A percentile compares a stretch with the other conserved stretches of the same genome.
Conservation (phyloP, 2,113 vertebrate genomes). For the Mionectes macconnelli region DNA sequence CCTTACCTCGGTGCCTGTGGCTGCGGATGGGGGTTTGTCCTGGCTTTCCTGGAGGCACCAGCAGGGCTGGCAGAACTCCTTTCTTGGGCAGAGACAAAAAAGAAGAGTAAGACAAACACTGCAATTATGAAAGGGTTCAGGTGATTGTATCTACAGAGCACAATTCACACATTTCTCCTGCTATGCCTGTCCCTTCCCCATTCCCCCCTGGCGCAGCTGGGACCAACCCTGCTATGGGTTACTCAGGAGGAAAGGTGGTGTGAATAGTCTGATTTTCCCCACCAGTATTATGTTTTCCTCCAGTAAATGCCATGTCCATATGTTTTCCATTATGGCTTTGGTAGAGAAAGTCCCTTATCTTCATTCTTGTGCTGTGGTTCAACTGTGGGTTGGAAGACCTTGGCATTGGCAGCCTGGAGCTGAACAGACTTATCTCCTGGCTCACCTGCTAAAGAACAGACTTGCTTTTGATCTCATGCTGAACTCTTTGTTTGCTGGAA, state of each 20-base stretch:
- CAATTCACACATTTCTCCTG: not conserved
- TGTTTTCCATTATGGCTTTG: not conserved
- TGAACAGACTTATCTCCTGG: not conserved
- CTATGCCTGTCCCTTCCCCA: not conserved
- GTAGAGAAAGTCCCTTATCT: not conserved
- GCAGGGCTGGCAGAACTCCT: not conserved
- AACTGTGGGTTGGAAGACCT: not conserved
- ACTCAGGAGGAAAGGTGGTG: not conserved
- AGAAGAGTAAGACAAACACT: not conserved
- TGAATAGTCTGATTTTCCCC: not conserved
- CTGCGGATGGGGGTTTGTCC: not conserved
- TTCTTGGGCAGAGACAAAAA: not conserved
- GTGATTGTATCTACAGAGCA: not conserved
- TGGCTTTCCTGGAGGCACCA: not conserved
- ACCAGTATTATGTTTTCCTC: not conserved
- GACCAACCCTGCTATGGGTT: not conserved
- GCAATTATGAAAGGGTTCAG: not conserved
- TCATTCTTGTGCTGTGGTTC: accelerated
- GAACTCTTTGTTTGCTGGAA: not conserved
- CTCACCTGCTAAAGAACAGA: not conserved
- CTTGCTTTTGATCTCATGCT: not conserved
- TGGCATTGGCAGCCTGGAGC: not conserved
- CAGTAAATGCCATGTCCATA: accelerated
- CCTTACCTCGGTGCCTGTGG: not conserved
- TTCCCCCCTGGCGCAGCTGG: accelerated